Conservation (phyloP, 2,888 invertebrate species). For the Sinotaia quadrata region DNA sequence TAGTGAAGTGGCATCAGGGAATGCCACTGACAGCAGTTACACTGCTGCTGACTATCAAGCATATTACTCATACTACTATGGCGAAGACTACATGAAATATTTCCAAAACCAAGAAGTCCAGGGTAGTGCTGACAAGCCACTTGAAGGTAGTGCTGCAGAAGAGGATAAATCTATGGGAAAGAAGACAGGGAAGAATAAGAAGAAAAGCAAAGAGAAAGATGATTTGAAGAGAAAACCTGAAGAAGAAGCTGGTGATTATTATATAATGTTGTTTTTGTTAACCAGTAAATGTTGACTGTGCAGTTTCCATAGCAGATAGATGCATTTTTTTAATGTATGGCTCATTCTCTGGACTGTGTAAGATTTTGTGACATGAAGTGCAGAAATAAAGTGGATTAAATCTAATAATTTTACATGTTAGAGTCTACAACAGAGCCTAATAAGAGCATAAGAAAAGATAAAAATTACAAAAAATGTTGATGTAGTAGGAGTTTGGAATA, state of each 20-base stretch:
- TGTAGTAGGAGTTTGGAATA: too few species aligned
- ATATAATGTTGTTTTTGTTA: neutral
- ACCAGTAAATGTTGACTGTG: neutral
- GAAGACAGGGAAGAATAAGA: slow-evolving; percentile 26
- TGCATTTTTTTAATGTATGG: too few species aligned
- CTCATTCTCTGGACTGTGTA: too few species aligned
- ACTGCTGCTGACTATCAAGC: slow-evolving; percentile 13
- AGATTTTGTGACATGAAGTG: too few species aligned
- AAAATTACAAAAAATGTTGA: too few species aligned
- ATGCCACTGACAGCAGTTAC: neutral
- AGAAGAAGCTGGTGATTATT: slow-evolving; percentile 27
- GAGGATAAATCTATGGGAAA: slow-evolving; percentile 38
- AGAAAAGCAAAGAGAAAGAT: slow-evolving; percentile 40
- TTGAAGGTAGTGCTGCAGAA: slow-evolving; percentile 37
- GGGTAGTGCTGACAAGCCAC: slow-evolving; percentile 37
- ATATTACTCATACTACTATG: slow-evolving; percentile 60
- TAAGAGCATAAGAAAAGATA: too few species aligned
- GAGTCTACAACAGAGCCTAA: too few species aligned
- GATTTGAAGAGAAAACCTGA: slow-evolving; percentile 47
- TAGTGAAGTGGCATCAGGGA: neutral
- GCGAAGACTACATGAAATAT: slow-evolving; percentile 44
- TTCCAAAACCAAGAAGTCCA: slow-evolving; percentile 3
- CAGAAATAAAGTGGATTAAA: too few species aligned
- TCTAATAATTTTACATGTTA: too few species aligned
- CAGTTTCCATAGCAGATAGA: too few species aligned